A percentile compares a stretch with the other conserved stretches of the same genome.
Conservation (phyloP, 2,113 vertebrate genomes). For the Tyrannus savana region DNA sequence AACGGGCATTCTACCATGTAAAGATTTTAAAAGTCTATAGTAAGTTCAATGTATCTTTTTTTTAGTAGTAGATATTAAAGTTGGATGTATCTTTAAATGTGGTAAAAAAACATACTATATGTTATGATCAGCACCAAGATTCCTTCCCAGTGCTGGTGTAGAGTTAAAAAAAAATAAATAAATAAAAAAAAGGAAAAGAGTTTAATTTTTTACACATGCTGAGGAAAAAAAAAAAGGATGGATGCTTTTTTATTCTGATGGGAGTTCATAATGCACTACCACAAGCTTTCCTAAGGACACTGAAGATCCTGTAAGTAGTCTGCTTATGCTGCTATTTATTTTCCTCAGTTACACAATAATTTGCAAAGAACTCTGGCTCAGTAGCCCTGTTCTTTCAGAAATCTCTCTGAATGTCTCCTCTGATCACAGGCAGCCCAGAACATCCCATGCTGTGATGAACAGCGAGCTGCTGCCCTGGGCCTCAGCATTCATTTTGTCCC, state of each 20-base stretch:
- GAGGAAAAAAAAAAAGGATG: not conserved
- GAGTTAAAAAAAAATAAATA: not conserved
- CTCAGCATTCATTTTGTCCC: not conserved
- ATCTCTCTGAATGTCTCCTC: not conserved
- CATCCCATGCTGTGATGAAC: not conserved
- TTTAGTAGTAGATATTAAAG: not conserved
- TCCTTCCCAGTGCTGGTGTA: not conserved
- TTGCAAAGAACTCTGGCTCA: not conserved
- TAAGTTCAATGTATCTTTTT: not conserved
- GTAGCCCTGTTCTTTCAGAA: not conserved
- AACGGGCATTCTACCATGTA: not conserved
- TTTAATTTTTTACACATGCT: not conserved
- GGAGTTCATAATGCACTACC: not conserved
- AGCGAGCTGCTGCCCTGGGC: not conserved
- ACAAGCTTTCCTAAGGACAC: not conserved
- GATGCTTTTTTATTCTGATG: not conserved
- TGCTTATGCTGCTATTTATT: not conserved
- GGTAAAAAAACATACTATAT: not conserved
- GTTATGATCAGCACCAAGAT: not conserved
- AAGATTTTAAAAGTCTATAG: not conserved
- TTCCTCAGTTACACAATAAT: not conserved
- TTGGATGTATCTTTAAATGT: not conserved
- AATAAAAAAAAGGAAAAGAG: not conserved
- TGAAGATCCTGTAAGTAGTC: not conserved
- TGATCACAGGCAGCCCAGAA: not conserved